Evolutionary conservation across 2,888 invertebrate genomes (phyloP).

Genomic region (Cephus rjabovi): DNA sequence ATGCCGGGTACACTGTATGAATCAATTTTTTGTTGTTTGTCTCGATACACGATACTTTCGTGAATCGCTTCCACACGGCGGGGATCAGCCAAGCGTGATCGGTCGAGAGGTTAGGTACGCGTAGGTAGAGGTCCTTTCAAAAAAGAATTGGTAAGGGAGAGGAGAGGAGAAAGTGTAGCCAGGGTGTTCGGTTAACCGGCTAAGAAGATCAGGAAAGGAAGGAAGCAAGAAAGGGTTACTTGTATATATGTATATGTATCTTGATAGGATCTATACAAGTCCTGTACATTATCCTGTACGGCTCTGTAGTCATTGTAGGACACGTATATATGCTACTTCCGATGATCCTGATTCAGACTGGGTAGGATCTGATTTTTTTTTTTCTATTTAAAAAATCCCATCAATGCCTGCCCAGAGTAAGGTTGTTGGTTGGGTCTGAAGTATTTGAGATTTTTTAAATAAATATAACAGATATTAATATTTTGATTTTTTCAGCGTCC

Average conservation of each 20-base stretch:
- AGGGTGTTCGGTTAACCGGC: background rate
- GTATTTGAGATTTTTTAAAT: background rate
- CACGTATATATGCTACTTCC: background rate
- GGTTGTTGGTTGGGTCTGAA: background rate
- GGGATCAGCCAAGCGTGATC: conserved; percentile 48
- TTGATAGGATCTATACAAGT: background rate
- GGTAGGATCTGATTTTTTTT: background rate
- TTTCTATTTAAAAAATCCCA: background rate
- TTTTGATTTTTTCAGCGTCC: too few relatives aligned
- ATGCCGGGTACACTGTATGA: conserved; percentile 26
- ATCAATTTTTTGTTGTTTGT: conserved; percentile 41
- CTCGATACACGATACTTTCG: conserved; percentile 53
- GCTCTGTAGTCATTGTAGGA: background rate
- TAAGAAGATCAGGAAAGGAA: background rate
- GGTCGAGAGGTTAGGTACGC: conserved; percentile 26
- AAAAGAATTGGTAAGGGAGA: conserved; percentile 31
- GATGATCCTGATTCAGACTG: background rate
- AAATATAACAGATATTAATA: background rate
- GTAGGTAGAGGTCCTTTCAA: conserved; percentile 31
- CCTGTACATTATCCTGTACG: background rate
- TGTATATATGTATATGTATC: background rate
- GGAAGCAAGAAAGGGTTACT: background rate
- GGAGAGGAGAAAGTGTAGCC: background rate
- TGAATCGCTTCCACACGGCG: conserved; percentile 29
- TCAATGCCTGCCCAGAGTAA: background rate